These are phyloP conservation scores for Caenorhabditis sp. DNA, from an alignment of 2,888 invertebrate genomes.

Conservation along the genomic window DNA sequence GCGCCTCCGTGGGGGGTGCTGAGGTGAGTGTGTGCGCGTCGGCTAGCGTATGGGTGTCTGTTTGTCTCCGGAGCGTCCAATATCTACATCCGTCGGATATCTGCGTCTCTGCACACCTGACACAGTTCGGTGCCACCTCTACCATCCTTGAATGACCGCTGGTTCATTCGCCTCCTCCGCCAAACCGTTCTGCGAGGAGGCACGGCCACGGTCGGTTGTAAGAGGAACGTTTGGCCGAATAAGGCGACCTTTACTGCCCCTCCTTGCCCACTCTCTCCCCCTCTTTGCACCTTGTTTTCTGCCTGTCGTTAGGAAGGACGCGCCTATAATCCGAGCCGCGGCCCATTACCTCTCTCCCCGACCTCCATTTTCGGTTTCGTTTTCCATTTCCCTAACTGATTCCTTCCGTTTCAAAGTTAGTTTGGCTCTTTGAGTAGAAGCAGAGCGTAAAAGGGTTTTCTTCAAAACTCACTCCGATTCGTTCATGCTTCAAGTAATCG, in stretches of 20 bases:
- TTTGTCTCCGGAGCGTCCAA: conserved; percentile 56
- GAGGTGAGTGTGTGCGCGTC: conserved; percentile 43
- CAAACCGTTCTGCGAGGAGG: conserved; percentile 42
- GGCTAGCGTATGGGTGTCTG: conserved; percentile 55
- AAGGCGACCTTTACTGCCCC: conserved; percentile 41
- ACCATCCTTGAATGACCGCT: conserved; percentile 49
- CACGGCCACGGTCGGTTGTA: conserved; percentile 29
- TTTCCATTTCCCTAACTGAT: background rate
- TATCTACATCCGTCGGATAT: conserved; percentile 47
- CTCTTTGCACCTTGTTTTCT: conserved; percentile 42
- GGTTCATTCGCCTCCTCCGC: conserved; percentile 47
- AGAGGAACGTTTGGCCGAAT: conserved; percentile 42
- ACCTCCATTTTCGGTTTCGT: background rate
- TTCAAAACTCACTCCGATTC: background rate
- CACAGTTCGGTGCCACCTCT: conserved; percentile 17
- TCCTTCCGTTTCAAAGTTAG: too few relatives aligned
- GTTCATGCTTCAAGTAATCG: conserved; percentile 15
- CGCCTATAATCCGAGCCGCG: conserved; percentile 50
- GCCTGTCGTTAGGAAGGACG: conserved; percentile 48
- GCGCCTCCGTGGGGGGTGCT: conserved; percentile 21
- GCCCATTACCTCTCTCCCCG: conserved; percentile 34
- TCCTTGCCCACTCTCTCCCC: background rate
- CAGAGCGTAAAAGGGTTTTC: background rate
- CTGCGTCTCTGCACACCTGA: conserved; percentile 45
- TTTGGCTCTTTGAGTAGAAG: too few relatives aligned